Evolutionary conservation across 2,888 invertebrate species (phyloP).

Genomic region (Mellilla xanthometata): DNA sequence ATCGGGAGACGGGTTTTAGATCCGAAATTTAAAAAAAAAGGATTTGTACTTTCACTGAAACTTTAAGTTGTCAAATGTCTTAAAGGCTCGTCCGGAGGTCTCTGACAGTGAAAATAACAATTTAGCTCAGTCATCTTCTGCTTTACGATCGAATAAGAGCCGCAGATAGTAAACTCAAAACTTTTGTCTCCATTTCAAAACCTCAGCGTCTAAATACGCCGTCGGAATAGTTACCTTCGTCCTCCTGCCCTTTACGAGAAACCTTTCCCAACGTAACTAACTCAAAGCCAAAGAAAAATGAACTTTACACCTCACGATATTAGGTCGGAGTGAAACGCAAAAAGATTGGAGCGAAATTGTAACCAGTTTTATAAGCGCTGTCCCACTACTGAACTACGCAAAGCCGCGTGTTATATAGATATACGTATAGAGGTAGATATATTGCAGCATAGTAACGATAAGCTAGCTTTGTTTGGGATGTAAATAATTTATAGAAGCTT

Average conservation of each 20-base stretch:
- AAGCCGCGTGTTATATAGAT: conserved; percentile 33
- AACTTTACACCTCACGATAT: conserved; percentile 17
- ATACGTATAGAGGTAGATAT: conserved; percentile 22
- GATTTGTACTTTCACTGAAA: too few relatives aligned
- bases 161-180: conserved; percentile 33
- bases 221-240: conserved; percentile 52
- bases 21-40: too few relatives aligned
- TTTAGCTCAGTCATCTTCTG: conserved; percentile 21
- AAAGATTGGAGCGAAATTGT: conserved; percentile 28
- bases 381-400: conserved; percentile 60
- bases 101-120: conserved; percentile 27
- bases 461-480: conserved; percentile 38
- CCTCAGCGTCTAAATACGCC: conserved; percentile 51
- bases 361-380: conserved; percentile 50
- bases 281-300: conserved; percentile 18
- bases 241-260: conserved; percentile 55
- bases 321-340: conserved; percentile 29
- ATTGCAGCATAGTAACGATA: conserved; percentile 43
- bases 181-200: conserved; percentile 50
- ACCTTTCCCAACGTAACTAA: conserved; percentile 25
- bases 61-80: too few relatives aligned
- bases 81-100: too few relatives aligned
- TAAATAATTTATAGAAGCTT: conserved; percentile 37
- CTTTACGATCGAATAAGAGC: conserved; percentile 32
- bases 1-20: too few relatives aligned